These are phyloP conservation scores for Piliocolobus tephrosceles DNA, from an alignment of 2,113 vertebrate genomes.

Conservation along the genomic window DNA sequence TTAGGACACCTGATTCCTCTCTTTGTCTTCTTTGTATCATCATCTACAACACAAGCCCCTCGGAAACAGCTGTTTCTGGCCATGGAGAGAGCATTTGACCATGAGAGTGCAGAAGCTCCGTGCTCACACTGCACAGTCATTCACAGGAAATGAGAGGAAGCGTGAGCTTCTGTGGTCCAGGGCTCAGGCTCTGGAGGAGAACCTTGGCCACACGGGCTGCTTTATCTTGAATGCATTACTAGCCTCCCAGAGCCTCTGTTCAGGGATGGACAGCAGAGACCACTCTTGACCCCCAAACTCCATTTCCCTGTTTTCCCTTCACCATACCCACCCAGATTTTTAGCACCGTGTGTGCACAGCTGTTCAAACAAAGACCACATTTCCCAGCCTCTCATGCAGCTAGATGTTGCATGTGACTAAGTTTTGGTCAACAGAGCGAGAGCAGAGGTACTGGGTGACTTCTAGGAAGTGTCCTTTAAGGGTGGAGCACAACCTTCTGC, in stretches of 20 bases:
- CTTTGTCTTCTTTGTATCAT: neutral
- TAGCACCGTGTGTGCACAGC: accelerated
- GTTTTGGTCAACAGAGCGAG: neutral
- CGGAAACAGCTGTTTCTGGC: neutral
- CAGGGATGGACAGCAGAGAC: neutral
- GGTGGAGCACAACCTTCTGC: neutral
- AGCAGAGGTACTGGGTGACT: neutral
- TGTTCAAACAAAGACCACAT: neutral
- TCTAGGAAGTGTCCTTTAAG: neutral
- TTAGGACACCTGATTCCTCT: neutral
- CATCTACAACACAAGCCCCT: neutral
- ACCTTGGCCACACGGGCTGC: neutral
- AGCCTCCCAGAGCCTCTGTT: neutral
- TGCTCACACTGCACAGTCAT: neutral
- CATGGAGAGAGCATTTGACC: neutral
- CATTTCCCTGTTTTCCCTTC: neutral
- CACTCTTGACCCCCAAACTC: neutral
- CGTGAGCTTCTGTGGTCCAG: accelerated
- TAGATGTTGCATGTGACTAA: neutral
- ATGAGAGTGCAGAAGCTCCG: neutral
- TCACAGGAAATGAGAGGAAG: neutral
- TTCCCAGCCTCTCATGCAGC: slow-evolving; percentile 8
- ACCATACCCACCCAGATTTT: neutral
- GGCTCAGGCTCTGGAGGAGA: neutral
- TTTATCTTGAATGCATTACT: neutral